Evolutionary conservation across 2,888 invertebrate species (phyloP).

Genomic region (Ferrisia virgata): DNA sequence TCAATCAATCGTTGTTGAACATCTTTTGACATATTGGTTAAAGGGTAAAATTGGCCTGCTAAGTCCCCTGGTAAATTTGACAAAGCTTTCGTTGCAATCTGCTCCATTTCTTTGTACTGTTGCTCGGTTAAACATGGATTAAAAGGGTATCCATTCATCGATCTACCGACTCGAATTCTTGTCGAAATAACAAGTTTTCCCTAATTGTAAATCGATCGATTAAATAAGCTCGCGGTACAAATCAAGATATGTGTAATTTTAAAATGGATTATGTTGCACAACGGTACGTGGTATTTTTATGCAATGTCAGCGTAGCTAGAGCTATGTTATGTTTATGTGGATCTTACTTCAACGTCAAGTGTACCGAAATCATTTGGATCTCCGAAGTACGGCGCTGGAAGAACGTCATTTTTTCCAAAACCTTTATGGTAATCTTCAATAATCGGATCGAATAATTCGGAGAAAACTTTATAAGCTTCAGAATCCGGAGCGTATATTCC

Average conservation of each 20-base stretch:
- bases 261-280: background rate
- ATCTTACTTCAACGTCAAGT: constrained; percentile 73
- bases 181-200: constrained; percentile 91
- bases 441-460: constrained; percentile 93
- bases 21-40: constrained; percentile 94
- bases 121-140: constrained; percentile 95
- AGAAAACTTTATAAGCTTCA: constrained; percentile 87
- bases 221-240: too few species aligned
- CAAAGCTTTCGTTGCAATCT: constrained; percentile 78
- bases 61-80: constrained; percentile 82
- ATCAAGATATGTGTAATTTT: too few species aligned
- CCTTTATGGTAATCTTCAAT: constrained; percentile 96
- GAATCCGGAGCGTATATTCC: constrained; percentile 98
- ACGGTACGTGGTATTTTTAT: background rate
- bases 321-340: background rate
- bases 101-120: constrained; percentile 97
- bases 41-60: constrained; percentile 91
- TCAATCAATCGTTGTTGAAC: constrained; percentile 95
- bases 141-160: constrained; percentile 92
- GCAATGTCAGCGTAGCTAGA: background rate
- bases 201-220: constrained; percentile 50
- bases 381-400: constrained; percentile 92
- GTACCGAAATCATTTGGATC: constrained; percentile 86
- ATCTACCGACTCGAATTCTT: constrained; percentile 93
- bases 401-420: constrained; percentile 90